phyloP scores from a whole-genome alignment of 2,797 vertebrate genomes.

The Denticeps clupeoides region DNA sequence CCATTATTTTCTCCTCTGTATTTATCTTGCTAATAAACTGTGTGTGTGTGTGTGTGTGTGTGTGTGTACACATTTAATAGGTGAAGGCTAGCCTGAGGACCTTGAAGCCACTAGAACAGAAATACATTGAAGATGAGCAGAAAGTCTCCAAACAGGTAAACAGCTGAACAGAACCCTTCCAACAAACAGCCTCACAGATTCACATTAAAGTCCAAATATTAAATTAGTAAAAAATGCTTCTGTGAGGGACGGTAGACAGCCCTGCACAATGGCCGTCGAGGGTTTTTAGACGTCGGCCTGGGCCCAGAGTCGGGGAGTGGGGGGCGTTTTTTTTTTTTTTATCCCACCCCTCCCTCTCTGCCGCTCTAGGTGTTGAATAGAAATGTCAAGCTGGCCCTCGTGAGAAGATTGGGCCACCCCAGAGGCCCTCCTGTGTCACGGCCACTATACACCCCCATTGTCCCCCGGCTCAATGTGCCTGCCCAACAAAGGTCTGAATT shows the following conservation, averaged over 20 bases:
- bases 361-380: slow-evolving; percentile 26
- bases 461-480: slow-evolving; percentile 17
- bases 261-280: slow-evolving; percentile 4
- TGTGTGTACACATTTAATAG: slow-evolving; percentile 39
- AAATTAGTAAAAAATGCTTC: slow-evolving; percentile 11
- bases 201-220: slow-evolving; percentile 12
- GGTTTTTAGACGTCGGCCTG: slow-evolving; percentile 19
- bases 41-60: slow-evolving; percentile 1
- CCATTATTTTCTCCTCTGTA: too few relatives aligned
- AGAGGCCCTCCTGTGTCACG: slow-evolving; percentile 7
- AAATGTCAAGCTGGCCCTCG: slow-evolving; percentile 29
- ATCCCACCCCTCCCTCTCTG: slow-evolving; percentile 13
- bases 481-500: slow-evolving; percentile 28
- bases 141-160: slow-evolving; percentile 91
- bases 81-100: slow-evolving; percentile 84
- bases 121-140: slow-evolving; percentile 89
- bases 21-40: neutral
- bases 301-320: too few relatives aligned
- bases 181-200: neutral
- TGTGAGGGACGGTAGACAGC: slow-evolving; percentile 4
- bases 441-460: slow-evolving; percentile 16
- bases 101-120: slow-evolving; percentile 77
- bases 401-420: slow-evolving; percentile 21
- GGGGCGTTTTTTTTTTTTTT: too few relatives aligned
- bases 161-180: too few relatives aligned